phyloP scores from a whole-genome alignment of 2,888 invertebrate species.

The Habroteleia sp. region DNA sequence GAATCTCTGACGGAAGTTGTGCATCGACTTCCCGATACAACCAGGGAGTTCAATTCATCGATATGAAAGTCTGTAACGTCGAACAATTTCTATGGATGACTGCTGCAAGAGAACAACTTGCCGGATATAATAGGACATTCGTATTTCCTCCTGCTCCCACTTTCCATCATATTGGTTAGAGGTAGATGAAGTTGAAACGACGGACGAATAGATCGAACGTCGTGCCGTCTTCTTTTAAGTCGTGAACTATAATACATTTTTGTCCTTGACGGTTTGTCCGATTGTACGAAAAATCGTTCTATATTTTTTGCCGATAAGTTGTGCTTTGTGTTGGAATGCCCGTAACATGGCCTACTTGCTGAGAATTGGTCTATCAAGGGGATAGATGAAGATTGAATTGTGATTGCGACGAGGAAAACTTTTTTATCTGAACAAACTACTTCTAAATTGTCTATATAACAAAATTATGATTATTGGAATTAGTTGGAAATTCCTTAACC shows the following conservation, averaged over 20 bases:
- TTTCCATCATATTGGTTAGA: constrained; percentile 53
- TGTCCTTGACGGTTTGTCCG: constrained; percentile 26
- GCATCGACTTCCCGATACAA: constrained; percentile 32
- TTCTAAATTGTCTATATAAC: constrained; percentile 10
- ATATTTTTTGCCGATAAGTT: constrained; percentile 23
- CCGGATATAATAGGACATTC: constrained; percentile 61
- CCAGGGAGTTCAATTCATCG: constrained; percentile 50
- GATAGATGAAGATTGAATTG: constrained; percentile 24
- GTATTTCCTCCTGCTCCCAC: constrained; percentile 46
- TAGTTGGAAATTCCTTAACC: too few species aligned
- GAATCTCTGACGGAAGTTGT: constrained; percentile 51
- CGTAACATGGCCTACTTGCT: constrained; percentile 25
- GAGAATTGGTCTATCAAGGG: constrained; percentile 26
- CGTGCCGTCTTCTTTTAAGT: constrained; percentile 21
- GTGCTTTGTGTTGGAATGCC: constrained; percentile 3
- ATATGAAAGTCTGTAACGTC: constrained; percentile 48
- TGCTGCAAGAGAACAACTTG: constrained; percentile 48
- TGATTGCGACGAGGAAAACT: constrained; percentile 4
- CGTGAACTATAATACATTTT: constrained; percentile 10
- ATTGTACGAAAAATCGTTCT: constrained; percentile 8
- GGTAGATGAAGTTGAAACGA: constrained; percentile 48
- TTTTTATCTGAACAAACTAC: constrained; percentile 1
- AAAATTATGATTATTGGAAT: constrained; percentile 22
- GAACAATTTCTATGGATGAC: constrained; percentile 49
- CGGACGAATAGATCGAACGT: constrained; percentile 26